Evolutionary conservation across 1,140 invertebrate genomes (phyloP).

Genomic region (Heliconius nattereri): DNA sequence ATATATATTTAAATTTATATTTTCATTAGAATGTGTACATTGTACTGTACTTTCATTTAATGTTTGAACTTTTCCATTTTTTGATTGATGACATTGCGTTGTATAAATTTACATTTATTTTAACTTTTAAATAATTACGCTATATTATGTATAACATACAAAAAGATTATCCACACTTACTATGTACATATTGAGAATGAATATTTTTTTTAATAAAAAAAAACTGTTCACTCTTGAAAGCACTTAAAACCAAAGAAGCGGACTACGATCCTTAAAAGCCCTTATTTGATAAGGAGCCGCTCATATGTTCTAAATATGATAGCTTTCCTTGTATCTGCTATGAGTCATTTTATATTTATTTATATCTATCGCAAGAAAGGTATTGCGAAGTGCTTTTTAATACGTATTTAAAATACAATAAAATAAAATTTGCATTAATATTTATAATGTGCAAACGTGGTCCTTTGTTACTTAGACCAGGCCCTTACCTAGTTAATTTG

Average conservation of each 20-base stretch:
- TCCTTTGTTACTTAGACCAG: not conserved
- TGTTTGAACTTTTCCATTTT: not conserved
- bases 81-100: not conserved
- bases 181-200: not conserved
- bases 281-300: constrained; percentile 17
- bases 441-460: not conserved
- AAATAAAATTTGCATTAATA: not conserved
- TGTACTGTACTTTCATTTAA: not conserved
- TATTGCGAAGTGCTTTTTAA: too few relatives aligned
- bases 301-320: constrained; percentile 11
- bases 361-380: too few relatives aligned
- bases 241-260: constrained; percentile 27
- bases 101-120: not conserved
- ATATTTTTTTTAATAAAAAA: not conserved
- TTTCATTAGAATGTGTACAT: not conserved
- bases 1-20: too few relatives aligned
- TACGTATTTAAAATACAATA: not conserved
- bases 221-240: constrained; percentile 20
- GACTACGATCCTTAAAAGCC: constrained; percentile 15
- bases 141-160: not conserved
- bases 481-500: not conserved
- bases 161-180: not conserved
- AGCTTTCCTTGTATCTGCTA: not conserved
- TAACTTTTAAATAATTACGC: not conserved
- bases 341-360: not conserved